phyloP scores from a whole-genome alignment of 2,113 vertebrate genomes.

The Phoenicopterus ruber region DNA sequence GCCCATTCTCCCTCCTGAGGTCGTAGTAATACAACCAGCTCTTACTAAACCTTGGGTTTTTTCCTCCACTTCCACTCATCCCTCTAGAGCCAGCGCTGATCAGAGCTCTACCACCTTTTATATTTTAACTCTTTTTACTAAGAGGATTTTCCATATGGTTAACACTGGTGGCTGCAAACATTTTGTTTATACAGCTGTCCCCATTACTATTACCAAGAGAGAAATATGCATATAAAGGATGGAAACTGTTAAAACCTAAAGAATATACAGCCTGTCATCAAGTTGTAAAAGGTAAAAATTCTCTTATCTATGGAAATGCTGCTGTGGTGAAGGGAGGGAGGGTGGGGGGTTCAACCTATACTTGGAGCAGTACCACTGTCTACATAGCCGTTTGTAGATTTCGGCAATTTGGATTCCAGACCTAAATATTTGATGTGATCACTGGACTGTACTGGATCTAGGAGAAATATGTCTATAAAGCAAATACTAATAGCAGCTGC shows the following conservation, averaged over 20 bases:
- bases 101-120: neutral
- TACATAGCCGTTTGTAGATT: neutral
- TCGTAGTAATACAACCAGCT: neutral
- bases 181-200: neutral
- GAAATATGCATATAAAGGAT: neutral
- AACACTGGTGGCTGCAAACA: neutral
- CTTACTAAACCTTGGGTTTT: neutral
- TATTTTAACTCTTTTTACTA: neutral
- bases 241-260: neutral
- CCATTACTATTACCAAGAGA: neutral
- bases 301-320: neutral
- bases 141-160: neutral
- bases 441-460: neutral
- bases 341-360: accelerated
- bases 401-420: neutral
- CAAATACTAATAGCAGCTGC: neutral
- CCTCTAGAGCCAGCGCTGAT: neutral
- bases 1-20: neutral
- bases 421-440: neutral
- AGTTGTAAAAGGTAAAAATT: neutral
- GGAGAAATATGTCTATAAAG: neutral
- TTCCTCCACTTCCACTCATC: neutral
- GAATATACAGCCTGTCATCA: neutral
- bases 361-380: neutral
- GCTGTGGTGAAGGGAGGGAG: neutral